Base-by-base conservation (phyloP, 1,140 invertebrate species). In the Lethrus apterus region DNA sequence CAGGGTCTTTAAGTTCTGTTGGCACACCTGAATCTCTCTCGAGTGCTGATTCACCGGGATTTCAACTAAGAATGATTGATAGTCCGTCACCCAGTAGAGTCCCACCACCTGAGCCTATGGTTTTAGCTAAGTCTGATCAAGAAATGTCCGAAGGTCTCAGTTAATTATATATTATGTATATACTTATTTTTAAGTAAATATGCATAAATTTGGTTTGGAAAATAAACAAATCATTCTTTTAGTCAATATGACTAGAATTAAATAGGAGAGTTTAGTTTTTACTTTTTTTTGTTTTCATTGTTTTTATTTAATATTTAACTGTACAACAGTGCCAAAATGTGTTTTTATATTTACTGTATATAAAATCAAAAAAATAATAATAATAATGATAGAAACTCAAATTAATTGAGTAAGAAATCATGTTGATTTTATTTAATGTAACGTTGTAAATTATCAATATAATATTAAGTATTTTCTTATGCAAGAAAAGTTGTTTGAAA, bases 21-120 rank as follows among this genome's bases (percentile, higher is more conserved):
- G 76, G 75, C 20, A 78, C 77, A 10, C 76, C 77, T 0, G 76
- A 78, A 57, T 77, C 75, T 21, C 54, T 78, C 32, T 77, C 75
- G 3, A 78, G 76, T 57, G 73, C 70, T 0, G 76, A 78, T 62
- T 78, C 76, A 2, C 73, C 76, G 21, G 68, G 69, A 35, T 76
- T 74, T 56, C 71, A 71, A 5, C 76, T 76, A 60, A 67, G 73
- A 52, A 65, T 70, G 18, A 68, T 71, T 19, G 72, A 76, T 41
- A 75, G 71, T 59, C 72, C 68, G 7, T 72, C 70, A 2, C 71
- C 72, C 0, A 66, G 58, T 53, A 57, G 67, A 18, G 43, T 55
- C 19, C 50, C 59, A 21, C 61, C 53, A 8, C 62, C 67, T 10
- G 69, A 71, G 40, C 62, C 63, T 5, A 68, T 72, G 59, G 64